Evolutionary conservation across 2,113 vertebrate genomes (phyloP), one percentile per base, ranked within the genome.

Genomic region (Macquaria australasica): DNA sequence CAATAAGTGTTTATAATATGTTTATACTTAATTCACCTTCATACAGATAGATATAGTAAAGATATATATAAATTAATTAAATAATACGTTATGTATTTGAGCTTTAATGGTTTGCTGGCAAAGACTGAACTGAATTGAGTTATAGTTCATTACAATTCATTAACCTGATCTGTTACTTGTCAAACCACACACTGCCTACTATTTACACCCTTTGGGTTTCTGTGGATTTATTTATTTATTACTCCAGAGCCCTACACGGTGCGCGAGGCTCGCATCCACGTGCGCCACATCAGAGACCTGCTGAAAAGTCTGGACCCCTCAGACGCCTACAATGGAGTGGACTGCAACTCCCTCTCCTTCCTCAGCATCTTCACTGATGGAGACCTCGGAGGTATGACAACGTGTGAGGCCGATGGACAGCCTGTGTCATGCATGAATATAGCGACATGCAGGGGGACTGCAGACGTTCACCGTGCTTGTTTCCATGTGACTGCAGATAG

Each of bases 201-300:
- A 4, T 51, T 59, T n/a, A 12, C 41, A 28, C 43, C 12, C n/a
- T 62, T 6, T 53, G 6, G n/a, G n/a, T 50, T 11, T 31, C 28
- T n/a, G n/a, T n/a, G n/a, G n/a, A n/a, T n/a, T n/a, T n/a, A n/a
- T n/a, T n/a, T n/a, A n/a, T n/a, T n/a, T n/a, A n/a, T n/a, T n/a
- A n/a, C n/a, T n/a, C n/a, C 90, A 99, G 98, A 99, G 92, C 98
- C 98, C 0, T 99, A 99, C 91, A 99, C 98, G 0, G 98, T 99
- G 9, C 97, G 98, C 1, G 98, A 99, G 94, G 98, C 98, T 88
- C 97, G 98, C 68, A 99, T 99, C 91, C 98, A 99, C 0, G 98
- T 99, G 64, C 98, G 98, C 45, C 98, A 99, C 55, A 97, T 99
- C 92, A 96, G 98, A 93, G 98, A 99, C 95, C 97, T 99, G 59